These are phyloP conservation scores for Hippocampus mohnikei DNA, from an alignment of 2,113 vertebrate genomes.

Conservation along the genomic window DNA sequence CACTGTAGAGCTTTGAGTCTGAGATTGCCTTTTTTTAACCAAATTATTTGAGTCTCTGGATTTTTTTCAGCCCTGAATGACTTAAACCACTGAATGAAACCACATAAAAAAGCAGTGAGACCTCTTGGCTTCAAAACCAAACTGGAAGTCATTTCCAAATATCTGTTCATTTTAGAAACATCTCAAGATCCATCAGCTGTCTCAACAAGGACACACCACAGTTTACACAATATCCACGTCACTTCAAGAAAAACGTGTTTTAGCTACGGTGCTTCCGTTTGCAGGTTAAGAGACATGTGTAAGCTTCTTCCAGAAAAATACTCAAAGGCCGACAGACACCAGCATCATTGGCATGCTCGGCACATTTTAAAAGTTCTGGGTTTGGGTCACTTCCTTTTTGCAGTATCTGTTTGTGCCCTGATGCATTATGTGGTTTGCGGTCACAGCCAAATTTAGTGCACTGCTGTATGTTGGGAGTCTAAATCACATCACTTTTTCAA, in stretches of 20 bases:
- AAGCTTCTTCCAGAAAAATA: not conserved
- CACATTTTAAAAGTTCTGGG: conserved; percentile 49
- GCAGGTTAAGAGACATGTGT: conserved; percentile 2
- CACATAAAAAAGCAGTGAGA: not conserved
- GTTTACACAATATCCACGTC: not conserved
- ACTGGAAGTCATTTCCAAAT: not conserved
- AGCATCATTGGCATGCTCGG: conserved; percentile 17
- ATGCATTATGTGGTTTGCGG: conserved; percentile 43
- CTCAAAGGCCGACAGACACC: conserved; percentile 5
- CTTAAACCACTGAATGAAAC: not conserved
- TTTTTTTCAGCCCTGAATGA: not conserved
- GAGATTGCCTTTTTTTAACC: not conserved
- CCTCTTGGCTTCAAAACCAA: not conserved
- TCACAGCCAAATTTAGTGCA: conserved; percentile 25
- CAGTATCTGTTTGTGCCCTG: conserved; percentile 35
- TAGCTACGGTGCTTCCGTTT: conserved; percentile 27
- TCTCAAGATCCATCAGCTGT: not conserved
- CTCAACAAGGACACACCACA: not conserved
- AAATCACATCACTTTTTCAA: conserved; percentile 14
- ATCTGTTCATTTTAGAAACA: not conserved
- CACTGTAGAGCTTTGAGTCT: not conserved
- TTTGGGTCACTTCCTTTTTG: conserved; percentile 59
- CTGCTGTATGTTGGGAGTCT: conserved; percentile 28
- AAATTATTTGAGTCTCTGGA: not conserved
- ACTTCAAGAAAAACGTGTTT: conserved; percentile 24